These are phyloP conservation scores for Petrocephalus zakoni DNA, from an alignment of 2,113 vertebrate genomes.

Conservation along the genomic window DNA sequence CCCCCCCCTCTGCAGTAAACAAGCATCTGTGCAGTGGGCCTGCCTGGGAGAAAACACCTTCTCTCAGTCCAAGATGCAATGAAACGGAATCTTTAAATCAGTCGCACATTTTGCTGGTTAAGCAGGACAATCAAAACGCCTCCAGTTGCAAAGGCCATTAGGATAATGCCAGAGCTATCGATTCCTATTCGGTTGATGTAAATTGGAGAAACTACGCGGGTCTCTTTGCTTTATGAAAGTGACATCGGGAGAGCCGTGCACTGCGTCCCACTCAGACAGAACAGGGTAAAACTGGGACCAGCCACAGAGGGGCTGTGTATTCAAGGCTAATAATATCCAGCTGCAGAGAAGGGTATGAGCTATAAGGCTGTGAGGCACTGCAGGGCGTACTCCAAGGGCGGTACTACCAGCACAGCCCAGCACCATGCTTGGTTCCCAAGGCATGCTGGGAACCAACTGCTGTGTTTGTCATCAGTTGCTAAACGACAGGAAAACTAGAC, in stretches of 20 bases:
- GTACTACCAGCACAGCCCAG: background rate
- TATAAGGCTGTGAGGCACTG: background rate
- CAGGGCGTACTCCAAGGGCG: background rate
- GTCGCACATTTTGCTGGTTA: background rate
- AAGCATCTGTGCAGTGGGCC: background rate
- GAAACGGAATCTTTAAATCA: background rate
- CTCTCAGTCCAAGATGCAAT: background rate
- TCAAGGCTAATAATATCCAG: too few relatives aligned
- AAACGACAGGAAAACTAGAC: background rate
- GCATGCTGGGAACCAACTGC: background rate
- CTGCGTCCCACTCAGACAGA: background rate
- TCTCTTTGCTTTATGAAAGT: background rate
- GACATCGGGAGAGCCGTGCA: background rate
- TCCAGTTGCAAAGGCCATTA: background rate
- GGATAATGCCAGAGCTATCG: background rate
- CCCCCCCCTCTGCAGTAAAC: background rate
- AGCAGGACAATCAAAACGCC: background rate
- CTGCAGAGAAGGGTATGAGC: background rate
- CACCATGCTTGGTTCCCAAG: background rate
- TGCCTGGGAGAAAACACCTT: background rate
- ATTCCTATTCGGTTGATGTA: background rate
- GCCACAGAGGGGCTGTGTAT: background rate
- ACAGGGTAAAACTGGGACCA: background rate
- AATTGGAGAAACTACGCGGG: background rate
- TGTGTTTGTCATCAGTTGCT: background rate